Base-by-base conservation (phyloP, 2,888 invertebrate genomes). In the Metopia argyrocephala region DNA sequence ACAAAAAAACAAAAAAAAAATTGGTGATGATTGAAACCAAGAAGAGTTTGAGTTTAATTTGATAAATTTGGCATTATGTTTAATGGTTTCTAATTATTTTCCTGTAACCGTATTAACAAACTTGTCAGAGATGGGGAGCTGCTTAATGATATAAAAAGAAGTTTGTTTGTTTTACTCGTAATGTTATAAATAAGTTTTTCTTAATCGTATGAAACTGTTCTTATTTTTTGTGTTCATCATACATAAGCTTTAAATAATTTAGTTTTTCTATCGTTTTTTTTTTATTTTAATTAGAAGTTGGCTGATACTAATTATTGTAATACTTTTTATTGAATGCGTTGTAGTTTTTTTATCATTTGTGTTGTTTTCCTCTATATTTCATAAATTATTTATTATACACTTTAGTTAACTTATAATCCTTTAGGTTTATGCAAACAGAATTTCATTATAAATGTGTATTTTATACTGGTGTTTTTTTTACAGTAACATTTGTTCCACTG, bases 31-130 rank as follows among this genome's bases (percentile, higher is more conserved):
- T 38, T 38, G 38, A 38, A 38, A 38, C 38, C 38, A 38, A 25
- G 52, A 71, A 71, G 68, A 69, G 76, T 76, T 76, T 56, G 69
- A 64, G 54, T 48, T 38, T 56, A 48, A 62, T 62, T 76, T 76
- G 69, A 62, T 76, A 62, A 69, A 76, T 76, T 76, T 64, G 31
- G 62, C 62, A 76, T 76, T 50, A 69, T 62, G 62, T 68, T 69
- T 76, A 76, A 68, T 68, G 68, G 28, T 68, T 31, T 68, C 46
- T 50, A 59, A 50, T 66, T 38, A 6, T 20, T 23, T n/a, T 18
- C 23, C 7, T 48, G 48, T 6, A 6, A 20, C 48, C 20, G 18
- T 27, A 15, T n/a, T 28, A n/a, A 2, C 23, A 38, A n/a, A 9
- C 2, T 38, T 12, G 1, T 20, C 38, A 48, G 20, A 18, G 61